Percentiles rank a stretch among this genome's conserved stretches.
Evolutionary conservation across 2,797 vertebrate genomes (phyloP).

Genomic region (Alcedo quadribrachys): DNA sequence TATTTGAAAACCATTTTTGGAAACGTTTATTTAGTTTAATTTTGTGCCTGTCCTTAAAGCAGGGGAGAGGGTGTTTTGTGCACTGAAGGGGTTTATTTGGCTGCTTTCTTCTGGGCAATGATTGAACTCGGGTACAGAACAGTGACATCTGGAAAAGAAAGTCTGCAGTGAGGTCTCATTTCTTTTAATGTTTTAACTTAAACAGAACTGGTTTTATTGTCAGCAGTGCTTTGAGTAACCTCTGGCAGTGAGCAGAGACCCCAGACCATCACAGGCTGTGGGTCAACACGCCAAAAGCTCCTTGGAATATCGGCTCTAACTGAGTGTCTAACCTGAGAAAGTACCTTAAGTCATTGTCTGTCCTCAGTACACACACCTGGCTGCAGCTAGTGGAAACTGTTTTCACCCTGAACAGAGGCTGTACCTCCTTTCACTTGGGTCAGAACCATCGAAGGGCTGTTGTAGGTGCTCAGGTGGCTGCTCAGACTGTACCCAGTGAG

Average conservation of each 20-base stretch:
- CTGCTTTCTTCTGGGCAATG: not conserved
- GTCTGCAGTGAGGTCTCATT: not conserved
- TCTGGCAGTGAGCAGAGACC: not conserved
- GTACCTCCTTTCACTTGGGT: not conserved
- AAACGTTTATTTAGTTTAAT: not conserved
- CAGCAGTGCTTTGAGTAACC: not conserved
- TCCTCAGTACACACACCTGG: not conserved
- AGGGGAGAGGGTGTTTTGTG: not conserved
- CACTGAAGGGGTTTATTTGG: not conserved
- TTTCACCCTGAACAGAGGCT: not conserved
- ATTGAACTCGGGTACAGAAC: not conserved
- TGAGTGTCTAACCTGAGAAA: not conserved
- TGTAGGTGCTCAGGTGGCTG: not conserved
- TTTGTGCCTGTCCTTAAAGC: not conserved
- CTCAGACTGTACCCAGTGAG: accelerated
- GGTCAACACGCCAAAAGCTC: not conserved
- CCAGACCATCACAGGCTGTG: not conserved
- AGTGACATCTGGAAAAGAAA: not conserved
- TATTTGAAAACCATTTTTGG: not conserved
- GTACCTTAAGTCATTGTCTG: not conserved
- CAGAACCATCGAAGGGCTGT: not conserved
- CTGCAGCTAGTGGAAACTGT: not conserved
- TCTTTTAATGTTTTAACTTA: not conserved
- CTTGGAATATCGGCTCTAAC: not conserved
- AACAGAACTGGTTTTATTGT: not conserved